phyloP scores from a whole-genome alignment of 2,888 invertebrate genomes.

The Nudaria mundana region DNA sequence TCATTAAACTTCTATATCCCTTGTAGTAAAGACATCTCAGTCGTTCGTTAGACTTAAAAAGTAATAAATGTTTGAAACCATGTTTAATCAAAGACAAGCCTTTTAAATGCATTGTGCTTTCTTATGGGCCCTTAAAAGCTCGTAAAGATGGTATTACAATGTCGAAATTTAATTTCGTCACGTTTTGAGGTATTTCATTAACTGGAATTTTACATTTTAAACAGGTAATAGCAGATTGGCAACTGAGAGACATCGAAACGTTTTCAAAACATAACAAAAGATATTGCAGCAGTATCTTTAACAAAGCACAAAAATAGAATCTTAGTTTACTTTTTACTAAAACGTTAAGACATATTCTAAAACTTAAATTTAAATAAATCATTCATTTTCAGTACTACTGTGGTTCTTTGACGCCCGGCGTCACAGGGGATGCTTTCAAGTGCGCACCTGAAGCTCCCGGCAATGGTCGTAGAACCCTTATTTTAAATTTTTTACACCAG shows the following conservation, averaged over 20 bases:
- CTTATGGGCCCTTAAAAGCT: slow-evolving; percentile 14
- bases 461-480: no score
- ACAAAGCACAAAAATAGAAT: slow-evolving; percentile 19
- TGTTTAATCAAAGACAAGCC: slow-evolving; percentile 17
- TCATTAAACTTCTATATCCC: slow-evolving; percentile 21
- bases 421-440: no score
- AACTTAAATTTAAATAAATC: no score
- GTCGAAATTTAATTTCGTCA: slow-evolving; percentile 28
- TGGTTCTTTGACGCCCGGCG: no score
- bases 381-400: no score
- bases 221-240: slow-evolving; percentile 15
- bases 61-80: slow-evolving; percentile 30
- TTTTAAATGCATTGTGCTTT: slow-evolving; percentile 18
- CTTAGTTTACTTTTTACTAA: no score
- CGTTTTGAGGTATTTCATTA: slow-evolving; percentile 28
- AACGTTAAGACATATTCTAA: no score
- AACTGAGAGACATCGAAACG: slow-evolving; percentile 20
- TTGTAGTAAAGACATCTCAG: slow-evolving; percentile 21
- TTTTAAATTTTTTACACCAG: no score
- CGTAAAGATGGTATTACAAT: slow-evolving; percentile 28
- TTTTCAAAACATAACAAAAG: slow-evolving; percentile 31
- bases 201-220: slow-evolving; percentile 20
- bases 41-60: slow-evolving; percentile 22
- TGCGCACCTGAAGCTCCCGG: no score
- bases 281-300: slow-evolving; percentile 22